Conservation (phyloP, 2,113 vertebrate species). For the Tyto alba region DNA sequence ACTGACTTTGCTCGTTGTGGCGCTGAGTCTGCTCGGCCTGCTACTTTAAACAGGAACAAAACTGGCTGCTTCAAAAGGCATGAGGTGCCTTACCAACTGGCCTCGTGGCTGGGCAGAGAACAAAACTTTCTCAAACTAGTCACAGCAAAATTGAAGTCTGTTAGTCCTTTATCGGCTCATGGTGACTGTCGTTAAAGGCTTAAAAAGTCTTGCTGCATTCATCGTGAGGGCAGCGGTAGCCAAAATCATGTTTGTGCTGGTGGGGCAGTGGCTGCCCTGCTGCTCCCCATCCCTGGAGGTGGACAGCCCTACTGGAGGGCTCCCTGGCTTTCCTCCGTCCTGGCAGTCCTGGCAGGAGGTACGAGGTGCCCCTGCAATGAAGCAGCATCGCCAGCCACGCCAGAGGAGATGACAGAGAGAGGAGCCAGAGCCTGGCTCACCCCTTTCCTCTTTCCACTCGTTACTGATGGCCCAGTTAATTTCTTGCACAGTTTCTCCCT, state of each 20-base stretch:
- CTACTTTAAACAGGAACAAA: background rate
- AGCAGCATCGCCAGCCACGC: background rate
- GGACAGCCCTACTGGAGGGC: background rate
- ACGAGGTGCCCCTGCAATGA: fast-evolving
- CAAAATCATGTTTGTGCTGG: background rate
- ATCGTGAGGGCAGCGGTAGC: background rate
- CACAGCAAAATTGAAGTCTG: background rate
- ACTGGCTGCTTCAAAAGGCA: fast-evolving
- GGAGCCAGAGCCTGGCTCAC: background rate
- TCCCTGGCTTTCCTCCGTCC: background rate
- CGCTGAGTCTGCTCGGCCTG: background rate
- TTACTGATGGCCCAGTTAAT: background rate
- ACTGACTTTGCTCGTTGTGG: background rate
- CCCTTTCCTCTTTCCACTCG: background rate
- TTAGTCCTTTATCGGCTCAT: background rate
- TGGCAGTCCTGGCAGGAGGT: background rate
- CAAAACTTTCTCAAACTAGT: background rate
- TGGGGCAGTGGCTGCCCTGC: background rate
- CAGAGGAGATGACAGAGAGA: background rate
- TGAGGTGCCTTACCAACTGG: fast-evolving
- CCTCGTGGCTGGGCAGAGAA: background rate
- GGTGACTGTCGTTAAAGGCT: background rate
- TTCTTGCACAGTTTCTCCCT: background rate
- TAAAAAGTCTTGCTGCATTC: background rate
- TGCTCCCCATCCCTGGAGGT: background rate